These are phyloP conservation scores for Crossaster papposus DNA, from an alignment of 53 echinoderm and acorn worm genomes.

Conservation along the genomic window DNA sequence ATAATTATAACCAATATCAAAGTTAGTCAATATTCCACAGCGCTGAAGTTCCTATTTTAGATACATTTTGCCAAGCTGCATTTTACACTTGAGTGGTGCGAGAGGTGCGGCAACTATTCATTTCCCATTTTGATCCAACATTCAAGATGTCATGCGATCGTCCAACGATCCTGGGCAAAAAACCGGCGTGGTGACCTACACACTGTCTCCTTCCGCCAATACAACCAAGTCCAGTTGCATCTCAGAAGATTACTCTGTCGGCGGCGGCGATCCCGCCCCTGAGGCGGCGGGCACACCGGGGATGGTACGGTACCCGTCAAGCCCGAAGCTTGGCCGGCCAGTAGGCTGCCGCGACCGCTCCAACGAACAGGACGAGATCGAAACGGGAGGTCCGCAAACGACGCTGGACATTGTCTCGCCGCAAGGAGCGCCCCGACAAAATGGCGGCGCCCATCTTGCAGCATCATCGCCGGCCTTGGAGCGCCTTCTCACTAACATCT, in stretches of 20 bases:
- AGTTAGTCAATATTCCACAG: no score
- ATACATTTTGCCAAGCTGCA: not conserved
- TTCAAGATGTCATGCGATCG: slow-evolving; percentile 30
- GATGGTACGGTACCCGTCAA: slow-evolving; percentile 51
- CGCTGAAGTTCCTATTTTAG: no score
- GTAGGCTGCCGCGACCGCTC: not conserved
- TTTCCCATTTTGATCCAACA: not conserved
- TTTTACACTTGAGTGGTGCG: not conserved
- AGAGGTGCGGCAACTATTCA: not conserved
- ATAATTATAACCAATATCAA: no score
- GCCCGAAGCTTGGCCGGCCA: slow-evolving; percentile 50
- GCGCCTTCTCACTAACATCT: slow-evolving; percentile 57
- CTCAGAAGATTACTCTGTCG: slow-evolving; percentile 39
- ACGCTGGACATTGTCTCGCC: slow-evolving; percentile 39
- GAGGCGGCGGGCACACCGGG: not conserved
- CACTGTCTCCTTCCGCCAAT: slow-evolving; percentile 39
- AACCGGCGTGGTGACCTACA: slow-evolving; percentile 29
- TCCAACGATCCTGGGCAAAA: not conserved
- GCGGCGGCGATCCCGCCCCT: not conserved
- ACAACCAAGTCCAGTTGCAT: slow-evolving; percentile 57
- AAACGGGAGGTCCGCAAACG: not conserved
- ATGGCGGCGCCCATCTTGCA: slow-evolving; percentile 42
- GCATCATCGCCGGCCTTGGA: slow-evolving; percentile 13
- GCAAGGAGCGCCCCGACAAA: slow-evolving; percentile 57
- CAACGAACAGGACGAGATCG: slow-evolving; percentile 14